A percentile compares a stretch with the other conserved stretches of the same genome.
These are phyloP conservation scores for Dolomedes plantarius DNA, from an alignment of 2,888 invertebrate species.

Conservation along the genomic window DNA sequence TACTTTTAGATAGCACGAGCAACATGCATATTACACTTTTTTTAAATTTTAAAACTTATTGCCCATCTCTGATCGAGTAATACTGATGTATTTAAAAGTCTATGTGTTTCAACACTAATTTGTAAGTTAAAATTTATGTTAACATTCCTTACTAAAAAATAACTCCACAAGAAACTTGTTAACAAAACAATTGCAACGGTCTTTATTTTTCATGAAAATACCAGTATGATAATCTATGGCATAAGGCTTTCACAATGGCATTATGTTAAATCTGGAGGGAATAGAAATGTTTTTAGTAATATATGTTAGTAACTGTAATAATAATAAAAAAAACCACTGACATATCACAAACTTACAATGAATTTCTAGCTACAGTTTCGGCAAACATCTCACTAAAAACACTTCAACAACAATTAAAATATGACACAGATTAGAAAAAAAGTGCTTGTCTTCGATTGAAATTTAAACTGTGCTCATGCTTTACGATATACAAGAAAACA, in stretches of 20 bases:
- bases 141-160: too few relatives aligned
- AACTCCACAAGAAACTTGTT: conserved; percentile 16
- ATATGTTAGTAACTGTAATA: conserved; percentile 24
- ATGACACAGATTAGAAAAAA: neutral
- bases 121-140: too few relatives aligned
- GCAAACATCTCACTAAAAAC: conserved; percentile 15
- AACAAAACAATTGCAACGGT: conserved; percentile 65
- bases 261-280: conserved; percentile 57
- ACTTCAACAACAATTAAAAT: conserved; percentile 4
- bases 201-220: conserved; percentile 70
- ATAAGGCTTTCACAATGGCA: conserved; percentile 62
- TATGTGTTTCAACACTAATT: too few relatives aligned
- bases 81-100: too few relatives aligned
- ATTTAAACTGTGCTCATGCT: neutral
- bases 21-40: too few relatives aligned
- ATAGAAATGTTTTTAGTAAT: conserved; percentile 32
- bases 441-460: neutral
- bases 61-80: too few relatives aligned
- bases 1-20: too few relatives aligned
- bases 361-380: conserved; percentile 10
- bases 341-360: conserved; percentile 2
- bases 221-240: conserved; percentile 58
- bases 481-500: neutral
- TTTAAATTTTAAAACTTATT: too few relatives aligned
- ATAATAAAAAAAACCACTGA: conserved; percentile 8